phyloP scores from a whole-genome alignment of 2,888 invertebrate species.

The Drosophila algonquin region DNA sequence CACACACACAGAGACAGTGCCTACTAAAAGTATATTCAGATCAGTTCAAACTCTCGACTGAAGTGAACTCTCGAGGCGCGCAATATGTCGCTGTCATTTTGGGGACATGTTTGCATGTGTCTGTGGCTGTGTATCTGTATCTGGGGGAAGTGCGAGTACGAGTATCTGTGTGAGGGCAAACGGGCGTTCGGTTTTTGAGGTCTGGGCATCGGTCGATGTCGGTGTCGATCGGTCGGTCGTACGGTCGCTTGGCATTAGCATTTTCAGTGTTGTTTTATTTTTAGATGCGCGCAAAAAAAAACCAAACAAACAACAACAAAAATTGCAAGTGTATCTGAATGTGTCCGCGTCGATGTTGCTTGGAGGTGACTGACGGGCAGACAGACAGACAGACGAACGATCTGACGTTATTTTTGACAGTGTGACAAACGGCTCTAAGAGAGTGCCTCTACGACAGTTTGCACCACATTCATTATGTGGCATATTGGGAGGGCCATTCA shows the following conservation, averaged over 20 bases:
- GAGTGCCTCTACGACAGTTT: constrained; percentile 52
- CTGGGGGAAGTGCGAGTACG: constrained; percentile 19
- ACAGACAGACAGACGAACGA: constrained; percentile 41
- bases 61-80: constrained; percentile 70
- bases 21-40: constrained; percentile 63
- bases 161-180: constrained; percentile 72
- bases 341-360: constrained; percentile 61
- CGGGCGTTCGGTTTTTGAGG: constrained; percentile 75
- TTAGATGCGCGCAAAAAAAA: constrained; percentile 75
- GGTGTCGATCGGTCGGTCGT: constrained; percentile 67
- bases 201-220: constrained; percentile 72
- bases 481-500: background rate
- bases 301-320: constrained; percentile 44
- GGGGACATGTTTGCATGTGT: constrained; percentile 38
- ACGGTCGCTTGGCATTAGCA: constrained; percentile 73
- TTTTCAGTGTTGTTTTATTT: constrained; percentile 79
- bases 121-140: constrained; percentile 16
- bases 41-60: constrained; percentile 66
- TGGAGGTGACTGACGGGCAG: constrained; percentile 67
- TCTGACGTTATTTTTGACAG: constrained; percentile 54
- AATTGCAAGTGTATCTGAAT: constrained; percentile 46
- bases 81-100: constrained; percentile 74
- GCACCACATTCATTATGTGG: constrained; percentile 33
- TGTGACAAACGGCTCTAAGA: constrained; percentile 67
- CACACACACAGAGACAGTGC: constrained; percentile 14